Evolutionary conservation across 2,888 invertebrate species (phyloP), one percentile per base, ranked within the genome.

Genomic region (Blera fallax): DNA sequence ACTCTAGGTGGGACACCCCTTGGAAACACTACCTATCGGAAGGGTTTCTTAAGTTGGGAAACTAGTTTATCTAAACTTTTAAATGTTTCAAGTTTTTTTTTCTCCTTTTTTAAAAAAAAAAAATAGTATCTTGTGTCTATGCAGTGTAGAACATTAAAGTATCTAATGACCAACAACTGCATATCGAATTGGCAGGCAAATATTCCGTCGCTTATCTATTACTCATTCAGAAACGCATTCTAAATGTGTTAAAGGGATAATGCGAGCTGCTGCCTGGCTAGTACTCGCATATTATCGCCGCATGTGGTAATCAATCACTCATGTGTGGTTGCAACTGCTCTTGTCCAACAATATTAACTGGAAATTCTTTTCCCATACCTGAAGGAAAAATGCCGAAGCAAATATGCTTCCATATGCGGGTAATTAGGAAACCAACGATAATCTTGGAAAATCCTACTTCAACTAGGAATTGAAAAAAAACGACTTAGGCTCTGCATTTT

Each of bases 221-320:
- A 54, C 37, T 14, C 58, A 69, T 62, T 60, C 69, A 52, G 40
- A 54, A n/a, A 62, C 34, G 52, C 43, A 67, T 70, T 62, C 16
- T 24, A 43, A 60, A 62, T 8, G 40, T 52, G 56, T 48, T 14
- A 52, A 67, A 50, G 32, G 50, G 54, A 81, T 54, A 76, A 62
- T 64, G 43, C 62, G 4, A 56, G 70, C 18, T 58, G 70, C 18
- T 58, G 77, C 58, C 21, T 56, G 21, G 32, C n/a, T 58, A 45
- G 67, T 27, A n/a, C n/a, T n/a, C n/a, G n/a, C n/a, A 45, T 40
- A 72, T 45, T 50, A 69, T 3, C 65, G 3, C 65, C 40, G 62
- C 62, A 70, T 69, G 56, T 60, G 58, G 70, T 62, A 65, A 82
- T 83, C 82, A 78, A 83, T 83, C 82, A 83, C 50, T 77, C 72